These are phyloP conservation scores for Distichodus sexfasciatus DNA, from an alignment of 2,797 vertebrate genomes.

Conservation along the genomic window DNA sequence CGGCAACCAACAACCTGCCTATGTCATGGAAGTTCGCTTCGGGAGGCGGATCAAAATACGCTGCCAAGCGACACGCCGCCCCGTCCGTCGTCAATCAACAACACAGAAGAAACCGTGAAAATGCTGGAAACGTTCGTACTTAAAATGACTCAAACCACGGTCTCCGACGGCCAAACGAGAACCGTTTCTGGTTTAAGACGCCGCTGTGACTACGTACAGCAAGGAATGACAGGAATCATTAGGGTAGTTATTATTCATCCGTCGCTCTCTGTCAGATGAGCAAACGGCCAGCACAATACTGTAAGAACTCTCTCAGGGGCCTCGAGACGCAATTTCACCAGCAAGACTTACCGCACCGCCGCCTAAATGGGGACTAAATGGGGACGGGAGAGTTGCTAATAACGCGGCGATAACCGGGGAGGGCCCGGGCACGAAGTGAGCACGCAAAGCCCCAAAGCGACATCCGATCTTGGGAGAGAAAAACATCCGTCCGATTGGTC, in stretches of 20 bases:
- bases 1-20: conserved; percentile 43
- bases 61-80: conserved; percentile 44
- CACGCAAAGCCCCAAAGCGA: conserved; percentile 17
- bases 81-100: conserved; percentile 34
- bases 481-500: conserved; percentile 45
- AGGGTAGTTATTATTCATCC: neutral
- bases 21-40: conserved; percentile 47
- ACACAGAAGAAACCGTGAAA: neutral
- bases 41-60: conserved; percentile 41
- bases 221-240: neutral
- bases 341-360: neutral
- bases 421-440: neutral
- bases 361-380: neutral
- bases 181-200: neutral
- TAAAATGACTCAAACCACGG: neutral
- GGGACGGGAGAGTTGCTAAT: conserved; percentile 16
- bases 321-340: neutral
- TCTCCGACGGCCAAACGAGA: no score
- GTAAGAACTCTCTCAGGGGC: no score
- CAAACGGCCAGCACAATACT: neutral
- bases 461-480: conserved; percentile 44
- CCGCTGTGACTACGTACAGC: no score
- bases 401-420: conserved; percentile 19
- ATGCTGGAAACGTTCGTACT: neutral
- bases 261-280: neutral